Evolutionary conservation across 2,113 vertebrate species (phyloP).

Genomic region (Ophiodon elongatus): DNA sequence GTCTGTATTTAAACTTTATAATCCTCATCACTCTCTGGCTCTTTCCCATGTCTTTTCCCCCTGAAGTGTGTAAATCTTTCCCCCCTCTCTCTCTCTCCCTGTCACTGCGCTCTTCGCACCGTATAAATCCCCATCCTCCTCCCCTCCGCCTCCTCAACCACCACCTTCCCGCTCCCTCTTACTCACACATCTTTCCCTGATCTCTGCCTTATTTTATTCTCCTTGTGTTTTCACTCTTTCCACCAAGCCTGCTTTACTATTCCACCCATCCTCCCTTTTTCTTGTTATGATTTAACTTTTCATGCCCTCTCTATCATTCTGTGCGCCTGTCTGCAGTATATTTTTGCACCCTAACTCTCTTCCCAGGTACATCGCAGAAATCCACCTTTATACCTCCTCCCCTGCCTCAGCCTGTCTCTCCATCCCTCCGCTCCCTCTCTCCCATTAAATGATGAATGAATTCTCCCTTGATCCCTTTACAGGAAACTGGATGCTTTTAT

Average conservation of each 20-base stretch:
- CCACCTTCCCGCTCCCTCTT: constrained; percentile 57
- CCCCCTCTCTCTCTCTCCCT: constrained; percentile 40
- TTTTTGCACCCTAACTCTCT: constrained; percentile 49
- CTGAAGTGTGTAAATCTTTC: constrained; percentile 79
- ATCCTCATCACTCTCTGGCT: constrained; percentile 79
- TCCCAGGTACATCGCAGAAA: constrained; percentile 41
- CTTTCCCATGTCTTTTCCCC: constrained; percentile 73
- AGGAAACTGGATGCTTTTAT: constrained; percentile 96
- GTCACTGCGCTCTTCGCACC: constrained; percentile 61
- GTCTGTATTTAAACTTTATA: constrained; percentile 81
- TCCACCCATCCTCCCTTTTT: constrained; percentile 53
- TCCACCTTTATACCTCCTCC: constrained; percentile 52
- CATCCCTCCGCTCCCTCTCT: constrained; percentile 38
- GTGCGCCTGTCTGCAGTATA: constrained; percentile 32
- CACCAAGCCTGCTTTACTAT: constrained; percentile 59
- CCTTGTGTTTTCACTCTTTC: constrained; percentile 70
- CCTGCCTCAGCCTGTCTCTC: constrained; percentile 47
- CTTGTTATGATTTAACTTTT: constrained; percentile 74
- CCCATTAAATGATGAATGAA: constrained; percentile 74
- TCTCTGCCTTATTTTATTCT: constrained; percentile 75
- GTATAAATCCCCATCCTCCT: constrained; percentile 73
- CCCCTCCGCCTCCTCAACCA: constrained; percentile 30
- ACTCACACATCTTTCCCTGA: constrained; percentile 67
- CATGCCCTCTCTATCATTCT: constrained; percentile 57
- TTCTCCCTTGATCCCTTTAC: constrained; percentile 68